Conservation (phyloP, 1,140 invertebrate genomes). For the Heliconius nattereri region DNA sequence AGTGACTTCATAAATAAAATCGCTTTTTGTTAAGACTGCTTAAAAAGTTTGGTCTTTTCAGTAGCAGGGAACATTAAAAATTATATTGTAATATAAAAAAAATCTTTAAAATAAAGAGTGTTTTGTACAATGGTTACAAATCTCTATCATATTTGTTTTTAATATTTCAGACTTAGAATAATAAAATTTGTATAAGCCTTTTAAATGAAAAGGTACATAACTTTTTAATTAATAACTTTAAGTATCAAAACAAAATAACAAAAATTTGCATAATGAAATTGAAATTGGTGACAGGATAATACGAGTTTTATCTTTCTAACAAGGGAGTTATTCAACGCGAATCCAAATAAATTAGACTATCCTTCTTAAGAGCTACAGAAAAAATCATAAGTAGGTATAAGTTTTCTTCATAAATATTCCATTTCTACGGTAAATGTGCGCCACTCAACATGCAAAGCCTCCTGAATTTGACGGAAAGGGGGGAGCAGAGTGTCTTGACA, state of each 20-base stretch:
- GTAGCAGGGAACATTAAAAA: neutral
- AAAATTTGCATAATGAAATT: constrained; percentile 15
- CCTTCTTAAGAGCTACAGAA: constrained; percentile 8
- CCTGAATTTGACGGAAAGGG: no score
- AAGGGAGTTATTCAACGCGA: constrained; percentile 18
- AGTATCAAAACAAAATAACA: neutral
- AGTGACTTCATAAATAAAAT: constrained; percentile 21
- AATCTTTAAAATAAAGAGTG: neutral
- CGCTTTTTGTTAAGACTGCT: constrained; percentile 14
- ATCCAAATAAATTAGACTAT: constrained; percentile 30
- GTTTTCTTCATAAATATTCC: neutral
- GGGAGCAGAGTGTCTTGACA: no score
- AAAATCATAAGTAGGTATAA: neutral
- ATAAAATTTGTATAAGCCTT: no score
- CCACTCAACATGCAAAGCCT: no score
- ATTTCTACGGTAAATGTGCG: no score
- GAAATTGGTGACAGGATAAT: constrained; percentile 4
- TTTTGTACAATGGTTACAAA: no score
- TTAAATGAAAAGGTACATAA: neutral
- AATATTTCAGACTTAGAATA: no score
- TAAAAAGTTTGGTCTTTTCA: neutral
- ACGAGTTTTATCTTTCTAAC: constrained; percentile 7
- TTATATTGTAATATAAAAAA: neutral
- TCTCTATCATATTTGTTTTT: no score
- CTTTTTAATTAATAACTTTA: constrained; percentile 4